These are phyloP conservation scores for Campylorhamphus procurvoides DNA, from an alignment of 2,113 vertebrate species.

Conservation along the genomic window DNA sequence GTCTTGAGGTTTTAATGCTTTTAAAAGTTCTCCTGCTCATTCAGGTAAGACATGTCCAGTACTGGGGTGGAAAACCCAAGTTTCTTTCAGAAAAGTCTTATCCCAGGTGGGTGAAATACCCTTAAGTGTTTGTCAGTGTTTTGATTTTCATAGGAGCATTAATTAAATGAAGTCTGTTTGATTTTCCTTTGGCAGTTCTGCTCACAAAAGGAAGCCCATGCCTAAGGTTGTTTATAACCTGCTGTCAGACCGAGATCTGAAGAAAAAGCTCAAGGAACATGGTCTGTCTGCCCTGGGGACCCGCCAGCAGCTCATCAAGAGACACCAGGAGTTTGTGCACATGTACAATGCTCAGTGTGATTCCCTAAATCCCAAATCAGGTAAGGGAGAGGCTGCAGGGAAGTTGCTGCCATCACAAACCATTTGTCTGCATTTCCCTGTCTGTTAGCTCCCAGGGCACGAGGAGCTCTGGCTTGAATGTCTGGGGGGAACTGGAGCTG, in stretches of 20 bases:
- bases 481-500: not conserved
- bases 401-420: not conserved
- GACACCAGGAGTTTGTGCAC: slow-evolving; percentile 89
- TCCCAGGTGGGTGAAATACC: not conserved
- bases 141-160: not conserved
- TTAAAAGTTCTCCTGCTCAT: not conserved
- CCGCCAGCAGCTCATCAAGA: slow-evolving; percentile 85
- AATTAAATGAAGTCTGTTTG: not conserved
- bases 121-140: not conserved
- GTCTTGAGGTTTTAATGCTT: not conserved
- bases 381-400: slow-evolving; percentile 55
- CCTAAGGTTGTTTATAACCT: slow-evolving; percentile 91
- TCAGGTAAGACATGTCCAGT: not conserved
- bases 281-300: slow-evolving; percentile 83
- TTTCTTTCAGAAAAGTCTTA: not conserved
- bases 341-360: slow-evolving; percentile 94
- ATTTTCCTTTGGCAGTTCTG: slow-evolving; percentile 70
- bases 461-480: rapidly evolving
- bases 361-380: slow-evolving; percentile 86
- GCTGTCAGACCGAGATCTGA: slow-evolving; percentile 86
- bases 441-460: rapidly evolving
- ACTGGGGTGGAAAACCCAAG: not conserved
- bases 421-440: not conserved
- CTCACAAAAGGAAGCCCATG: slow-evolving; percentile 78
- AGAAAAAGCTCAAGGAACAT: slow-evolving; percentile 83